These are phyloP conservation scores for Dryobota labecula DNA, from an alignment of 2,888 invertebrate species.

Conservation along the genomic window DNA sequence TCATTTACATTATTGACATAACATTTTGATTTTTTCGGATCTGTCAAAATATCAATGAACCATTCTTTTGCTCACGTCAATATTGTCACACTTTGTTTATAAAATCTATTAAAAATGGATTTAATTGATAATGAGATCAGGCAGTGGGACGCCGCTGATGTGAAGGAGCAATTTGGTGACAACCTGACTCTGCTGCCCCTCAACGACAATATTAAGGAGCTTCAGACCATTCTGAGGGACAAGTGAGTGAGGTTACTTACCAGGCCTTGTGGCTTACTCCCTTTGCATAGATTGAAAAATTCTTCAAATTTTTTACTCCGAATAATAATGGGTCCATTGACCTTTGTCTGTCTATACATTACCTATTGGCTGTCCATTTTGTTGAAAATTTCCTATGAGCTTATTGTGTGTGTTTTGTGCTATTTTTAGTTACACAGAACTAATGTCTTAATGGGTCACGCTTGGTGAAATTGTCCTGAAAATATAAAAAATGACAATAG, in stretches of 20 bases:
- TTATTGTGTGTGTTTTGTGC: conserved; percentile 10
- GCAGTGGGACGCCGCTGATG: conserved; percentile 85
- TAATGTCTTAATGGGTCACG: background rate
- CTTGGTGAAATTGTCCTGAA: background rate
- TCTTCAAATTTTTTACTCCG: background rate
- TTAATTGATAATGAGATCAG: conserved; percentile 84
- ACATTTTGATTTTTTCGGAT: conserved; percentile 9
- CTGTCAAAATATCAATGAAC: conserved; percentile 28
- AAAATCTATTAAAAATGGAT: conserved; percentile 76
- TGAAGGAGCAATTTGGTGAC: conserved; percentile 91
- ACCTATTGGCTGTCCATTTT: conserved; percentile 3
- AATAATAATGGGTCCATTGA: background rate
- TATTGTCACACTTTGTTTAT: conserved; percentile 54
- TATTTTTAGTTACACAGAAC: conserved; percentile 43
- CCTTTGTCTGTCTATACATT: background rate
- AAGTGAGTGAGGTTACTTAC: conserved; percentile 92
- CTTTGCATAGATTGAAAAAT: conserved; percentile 12
- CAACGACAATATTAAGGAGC: conserved; percentile 95
- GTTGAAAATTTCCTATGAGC: background rate
- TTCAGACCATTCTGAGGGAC: conserved; percentile 96
- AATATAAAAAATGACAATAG: background rate
- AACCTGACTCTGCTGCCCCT: conserved; percentile 93
- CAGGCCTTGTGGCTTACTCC: conserved; percentile 28
- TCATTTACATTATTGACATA: conserved; percentile 40
- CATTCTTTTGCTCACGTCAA: conserved; percentile 41